Percentiles rank a stretch among this genome's conserved stretches.
Conservation (phyloP, 2,888 invertebrate genomes). For the Mylabris sibirica region DNA sequence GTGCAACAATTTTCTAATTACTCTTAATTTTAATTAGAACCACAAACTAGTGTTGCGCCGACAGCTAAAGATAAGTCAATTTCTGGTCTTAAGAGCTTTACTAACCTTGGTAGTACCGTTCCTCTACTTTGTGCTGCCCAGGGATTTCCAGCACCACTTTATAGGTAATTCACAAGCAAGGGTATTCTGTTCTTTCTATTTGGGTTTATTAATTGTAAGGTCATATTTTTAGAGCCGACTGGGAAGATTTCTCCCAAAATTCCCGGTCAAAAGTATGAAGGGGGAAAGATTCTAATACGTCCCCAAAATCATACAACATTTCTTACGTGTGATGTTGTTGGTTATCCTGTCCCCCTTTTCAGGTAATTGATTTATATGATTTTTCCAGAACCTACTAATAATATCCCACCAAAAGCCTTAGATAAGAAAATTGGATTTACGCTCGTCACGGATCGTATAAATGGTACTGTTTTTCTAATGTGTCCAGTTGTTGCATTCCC, state of each 20-base stretch:
- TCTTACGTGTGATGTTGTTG: slow-evolving; percentile 73
- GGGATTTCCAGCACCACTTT: slow-evolving; percentile 67
- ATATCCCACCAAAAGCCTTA: slow-evolving; percentile 67
- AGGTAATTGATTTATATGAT: slow-evolving; percentile 64
- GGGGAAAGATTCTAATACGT: slow-evolving; percentile 69
- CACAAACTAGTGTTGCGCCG: slow-evolving; percentile 61
- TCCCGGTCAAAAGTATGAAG: slow-evolving; percentile 63
- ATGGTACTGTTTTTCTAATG: slow-evolving; percentile 61
- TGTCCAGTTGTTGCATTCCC: slow-evolving; percentile 62
- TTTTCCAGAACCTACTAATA: slow-evolving; percentile 71
- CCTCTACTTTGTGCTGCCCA: slow-evolving; percentile 63
- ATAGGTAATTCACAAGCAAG: slow-evolving; percentile 62
- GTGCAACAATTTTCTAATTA: slow-evolving; percentile 57
- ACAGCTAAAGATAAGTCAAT: slow-evolving; percentile 61
- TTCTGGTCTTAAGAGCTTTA: slow-evolving; percentile 59
- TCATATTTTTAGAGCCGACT: slow-evolving; percentile 63
- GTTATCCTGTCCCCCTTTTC: slow-evolving; percentile 73
- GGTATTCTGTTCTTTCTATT: slow-evolving; percentile 60
- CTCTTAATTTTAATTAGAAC: slow-evolving; percentile 55
- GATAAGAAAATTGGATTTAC: slow-evolving; percentile 64
- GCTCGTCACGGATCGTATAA: slow-evolving; percentile 60
- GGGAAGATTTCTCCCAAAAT: slow-evolving; percentile 70
- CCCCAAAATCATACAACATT: slow-evolving; percentile 64
- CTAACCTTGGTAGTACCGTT: slow-evolving; percentile 49
- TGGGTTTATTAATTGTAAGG: slow-evolving; percentile 3